Conservation (phyloP, 2,113 vertebrate species). For the Cheirogaleus medius region DNA sequence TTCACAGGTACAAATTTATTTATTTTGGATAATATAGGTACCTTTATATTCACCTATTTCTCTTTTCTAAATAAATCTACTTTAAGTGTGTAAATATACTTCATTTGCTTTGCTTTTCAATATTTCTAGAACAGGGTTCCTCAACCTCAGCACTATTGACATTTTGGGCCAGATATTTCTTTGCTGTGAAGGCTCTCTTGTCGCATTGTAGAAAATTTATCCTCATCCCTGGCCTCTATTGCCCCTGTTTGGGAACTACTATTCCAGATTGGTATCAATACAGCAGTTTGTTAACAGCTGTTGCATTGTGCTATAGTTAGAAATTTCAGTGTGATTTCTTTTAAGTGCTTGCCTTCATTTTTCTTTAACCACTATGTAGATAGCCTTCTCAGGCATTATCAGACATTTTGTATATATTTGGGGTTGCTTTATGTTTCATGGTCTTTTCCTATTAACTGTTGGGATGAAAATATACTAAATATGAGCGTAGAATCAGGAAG, state of each 20-base stretch:
- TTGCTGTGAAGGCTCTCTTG: not conserved
- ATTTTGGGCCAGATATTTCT: not conserved
- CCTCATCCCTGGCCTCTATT: not conserved
- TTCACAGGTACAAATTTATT: not conserved
- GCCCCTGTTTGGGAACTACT: not conserved
- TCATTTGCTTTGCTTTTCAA: not conserved
- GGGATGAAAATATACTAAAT: not conserved
- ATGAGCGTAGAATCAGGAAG: not conserved
- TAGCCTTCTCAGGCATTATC: not conserved
- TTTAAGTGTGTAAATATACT: not conserved
- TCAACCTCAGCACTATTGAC: not conserved
- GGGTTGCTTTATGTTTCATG: not conserved
- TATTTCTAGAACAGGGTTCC: not conserved
- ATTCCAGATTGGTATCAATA: not conserved
- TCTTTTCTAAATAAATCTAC: conserved; percentile 8
- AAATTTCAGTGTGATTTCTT: not conserved
- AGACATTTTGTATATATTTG: not conserved
- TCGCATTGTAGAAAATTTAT: not conserved
- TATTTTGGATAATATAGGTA: not conserved
- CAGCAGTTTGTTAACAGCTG: not conserved
- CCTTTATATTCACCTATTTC: not conserved
- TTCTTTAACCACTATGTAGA: not conserved
- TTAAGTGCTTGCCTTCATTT: conserved; percentile 2
- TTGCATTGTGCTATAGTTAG: not conserved
- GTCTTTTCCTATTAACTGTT: not conserved